These are phyloP conservation scores for Hepsetus odoe DNA, from an alignment of 2,113 vertebrate genomes.

Conservation along the genomic window DNA sequence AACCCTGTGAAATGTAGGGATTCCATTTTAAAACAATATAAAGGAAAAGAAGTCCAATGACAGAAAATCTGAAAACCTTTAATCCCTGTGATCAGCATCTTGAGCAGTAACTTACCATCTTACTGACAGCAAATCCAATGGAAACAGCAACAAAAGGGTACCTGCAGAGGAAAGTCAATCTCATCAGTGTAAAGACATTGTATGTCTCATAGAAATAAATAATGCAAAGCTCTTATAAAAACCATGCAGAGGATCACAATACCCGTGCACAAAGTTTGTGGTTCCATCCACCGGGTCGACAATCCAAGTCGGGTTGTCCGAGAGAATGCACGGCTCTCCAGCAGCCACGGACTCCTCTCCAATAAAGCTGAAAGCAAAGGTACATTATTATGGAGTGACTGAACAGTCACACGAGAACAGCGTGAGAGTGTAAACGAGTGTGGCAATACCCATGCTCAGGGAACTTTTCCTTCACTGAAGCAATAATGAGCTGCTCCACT, in stretches of 20 bases:
- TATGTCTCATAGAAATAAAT: too few relatives aligned
- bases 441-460: conserved; percentile 86
- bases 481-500: conserved; percentile 92
- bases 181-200: neutral
- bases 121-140: conserved; percentile 91
- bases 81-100: neutral
- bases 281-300: conserved; percentile 97
- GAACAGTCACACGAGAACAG: neutral
- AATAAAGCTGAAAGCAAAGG: conserved; percentile 83
- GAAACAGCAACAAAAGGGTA: conserved; percentile 96
- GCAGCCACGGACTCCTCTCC: conserved; percentile 97
- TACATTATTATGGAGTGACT: neutral
- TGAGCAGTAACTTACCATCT: conserved; percentile 76
- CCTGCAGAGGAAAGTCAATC: conserved; percentile 50
- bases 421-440: neutral
- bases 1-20: too few relatives aligned
- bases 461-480: conserved; percentile 88
- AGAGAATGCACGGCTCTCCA: conserved; percentile 82
- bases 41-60: too few relatives aligned
- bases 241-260: conserved; percentile 1
- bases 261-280: conserved; percentile 97
- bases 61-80: too few relatives aligned
- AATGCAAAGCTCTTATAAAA: too few relatives aligned
- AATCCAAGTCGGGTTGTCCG: conserved; percentile 91
- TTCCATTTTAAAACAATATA: too few relatives aligned